Evolutionary conservation across 1,140 invertebrate species (phyloP), one percentile per base, ranked within the genome.

Genomic region (Lepidostoma basale): DNA sequence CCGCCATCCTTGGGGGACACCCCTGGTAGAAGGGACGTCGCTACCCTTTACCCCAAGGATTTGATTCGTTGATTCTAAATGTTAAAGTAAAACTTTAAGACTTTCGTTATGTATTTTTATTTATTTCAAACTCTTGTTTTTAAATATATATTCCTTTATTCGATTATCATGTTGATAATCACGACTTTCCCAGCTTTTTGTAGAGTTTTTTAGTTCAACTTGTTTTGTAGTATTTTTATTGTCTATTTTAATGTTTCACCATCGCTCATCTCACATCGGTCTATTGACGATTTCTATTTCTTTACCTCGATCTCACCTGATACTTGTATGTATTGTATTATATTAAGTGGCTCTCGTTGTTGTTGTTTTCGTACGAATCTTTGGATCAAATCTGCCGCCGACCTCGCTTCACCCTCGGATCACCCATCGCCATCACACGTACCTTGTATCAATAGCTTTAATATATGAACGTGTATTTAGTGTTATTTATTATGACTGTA

Each of bases 1-100:
- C 74, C 10, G 75, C 25, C 77, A 26, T 70, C 18, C 73, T 63
- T 74, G 74, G 75, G 74, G 70, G 74, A 75, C 67, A 68, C 62
- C 73, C 72, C 68, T 69, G 71, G 44, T 67, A 66, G 8, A 62
- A n/a, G n/a, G n/a, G n/a, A n/a, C n/a, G 36, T 26, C 20, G 28
- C 18, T 36, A 10, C 18, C 23, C 22, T 56, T 36, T 12, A 56
- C 30, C 56, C 39, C 23, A 56, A 59, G 16, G 62, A 64, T 72
- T 69, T 62, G 62, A 72, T 69, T 67, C 67, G 10, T 67, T 18
- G 52, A 56, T 66, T 64, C 45, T 39, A 10, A 14, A 22, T n/a
- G n/a, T n/a, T n/a, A n/a, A n/a, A n/a, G n/a, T n/a, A n/a, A n/a
- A n/a, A 52, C n/a, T 52, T 12, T 52, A 4, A 52, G 20, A 23